phyloP scores from a whole-genome alignment of 2,888 invertebrate species.

The Watsonalla cultraria region DNA sequence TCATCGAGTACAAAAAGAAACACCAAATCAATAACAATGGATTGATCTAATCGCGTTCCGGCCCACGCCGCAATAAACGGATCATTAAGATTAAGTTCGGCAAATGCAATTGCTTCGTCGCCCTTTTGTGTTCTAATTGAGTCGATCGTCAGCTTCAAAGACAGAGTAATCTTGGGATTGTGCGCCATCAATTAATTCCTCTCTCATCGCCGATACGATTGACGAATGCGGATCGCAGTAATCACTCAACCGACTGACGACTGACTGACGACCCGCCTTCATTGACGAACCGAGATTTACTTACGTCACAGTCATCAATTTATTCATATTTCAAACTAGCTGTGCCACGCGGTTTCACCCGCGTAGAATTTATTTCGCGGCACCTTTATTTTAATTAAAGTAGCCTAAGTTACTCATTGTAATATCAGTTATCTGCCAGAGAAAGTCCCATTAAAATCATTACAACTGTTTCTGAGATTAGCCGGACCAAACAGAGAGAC shows the following conservation, averaged over 20 bases:
- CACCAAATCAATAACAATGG: neutral
- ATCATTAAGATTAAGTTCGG: conserved; percentile 7
- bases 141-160: conserved; percentile 26
- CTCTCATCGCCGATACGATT: conserved; percentile 25
- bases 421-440: too few species aligned
- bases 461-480: too few species aligned
- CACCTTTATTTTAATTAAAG: too few species aligned
- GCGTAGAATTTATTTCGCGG: too few species aligned
- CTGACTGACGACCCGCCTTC: neutral
- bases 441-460: too few species aligned
- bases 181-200: conserved; percentile 44
- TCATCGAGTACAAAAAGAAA: too few species aligned
- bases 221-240: conserved; percentile 19
- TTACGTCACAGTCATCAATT: too few species aligned
- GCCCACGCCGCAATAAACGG: conserved; percentile 1
- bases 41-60: neutral
- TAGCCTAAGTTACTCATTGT: too few species aligned
- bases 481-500: too few species aligned
- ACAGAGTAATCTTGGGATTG: conserved; percentile 27
- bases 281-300: neutral
- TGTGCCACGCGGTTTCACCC: too few species aligned
- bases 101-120: conserved; percentile 16
- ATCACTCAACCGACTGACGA: conserved; percentile 6
- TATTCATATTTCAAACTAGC: too few species aligned
- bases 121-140: conserved; percentile 29